Conservation (phyloP, 2,113 vertebrate species). For the Saccopteryx bilineata region DNA sequence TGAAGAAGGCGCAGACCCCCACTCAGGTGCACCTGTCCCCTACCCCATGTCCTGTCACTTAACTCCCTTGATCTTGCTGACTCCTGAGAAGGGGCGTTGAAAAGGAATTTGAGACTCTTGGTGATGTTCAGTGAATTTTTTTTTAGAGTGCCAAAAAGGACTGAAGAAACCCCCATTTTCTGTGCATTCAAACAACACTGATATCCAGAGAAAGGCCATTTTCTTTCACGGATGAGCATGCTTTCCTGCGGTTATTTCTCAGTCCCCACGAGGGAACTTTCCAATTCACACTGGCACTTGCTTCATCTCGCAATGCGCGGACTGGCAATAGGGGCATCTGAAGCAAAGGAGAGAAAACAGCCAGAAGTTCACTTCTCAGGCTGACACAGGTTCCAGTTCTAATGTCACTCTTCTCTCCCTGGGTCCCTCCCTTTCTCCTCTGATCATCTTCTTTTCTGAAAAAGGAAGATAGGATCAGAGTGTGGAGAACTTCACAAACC, state of each 20-base stretch:
- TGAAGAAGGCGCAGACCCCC: background rate
- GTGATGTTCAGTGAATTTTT: background rate
- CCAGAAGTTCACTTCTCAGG: background rate
- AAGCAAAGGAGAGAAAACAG: background rate
- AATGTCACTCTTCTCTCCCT: background rate
- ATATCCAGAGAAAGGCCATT: background rate
- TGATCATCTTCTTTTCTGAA: background rate
- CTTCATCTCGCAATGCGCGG: too few relatives aligned
- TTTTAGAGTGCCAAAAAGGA: background rate
- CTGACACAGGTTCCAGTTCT: background rate
- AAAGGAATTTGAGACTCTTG: background rate
- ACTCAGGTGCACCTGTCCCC: background rate
- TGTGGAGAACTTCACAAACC: background rate
- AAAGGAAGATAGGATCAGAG: background rate
- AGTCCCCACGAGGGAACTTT: background rate
- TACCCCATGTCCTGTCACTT: background rate
- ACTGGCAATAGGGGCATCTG: background rate
- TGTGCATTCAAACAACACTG: background rate
- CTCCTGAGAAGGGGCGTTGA: background rate
- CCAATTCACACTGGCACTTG: background rate
- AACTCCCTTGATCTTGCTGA: background rate
- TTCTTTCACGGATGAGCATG: background rate
- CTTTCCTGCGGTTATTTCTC: background rate
- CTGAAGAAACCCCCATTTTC: background rate
- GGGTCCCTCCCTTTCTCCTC: background rate